Base-by-base conservation (phyloP, 2,888 invertebrate genomes). In the Sarcophaga caerulescens region DNA sequence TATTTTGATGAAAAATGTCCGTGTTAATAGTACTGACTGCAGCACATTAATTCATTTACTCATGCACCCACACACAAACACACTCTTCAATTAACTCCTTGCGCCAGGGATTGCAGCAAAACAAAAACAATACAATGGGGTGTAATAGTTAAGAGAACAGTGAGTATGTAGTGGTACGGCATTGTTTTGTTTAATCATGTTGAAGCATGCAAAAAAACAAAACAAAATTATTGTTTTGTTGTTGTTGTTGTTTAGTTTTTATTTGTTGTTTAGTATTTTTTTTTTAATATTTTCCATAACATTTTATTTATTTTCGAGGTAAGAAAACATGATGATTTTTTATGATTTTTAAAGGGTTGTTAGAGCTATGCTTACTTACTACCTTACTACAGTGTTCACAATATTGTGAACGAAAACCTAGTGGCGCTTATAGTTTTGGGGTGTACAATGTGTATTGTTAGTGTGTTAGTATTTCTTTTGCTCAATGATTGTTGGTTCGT, bases 261-360 rank as follows among this genome's bases (percentile, higher is more conserved):
- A 35, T 45, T 14, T 70, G 45, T 52, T n/a, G n/a, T n/a, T 52
- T 70, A 21, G 6, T 57, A n/a, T 68, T 14, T 81, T 77, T 21
- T 81, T 73, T 81, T 81, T 79, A 71, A 75, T 79, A 74, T 81
- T 85, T 76, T 79, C 82, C 75, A 82, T 82, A 82, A 79, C 75
- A 82, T 85, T 65, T 78, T 85, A 82, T 85, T 82, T 85, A 73
- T 82, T 82, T 85, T 80, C 68, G 73, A 77, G 76, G 80, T 73
- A 83, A 83, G 68, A 81, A 80, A 78, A 52, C 21, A 70, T 19
- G 19, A 47, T 75, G 12, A 17, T 52, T 52, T 12, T 14, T 52
- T 52, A 52, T 52, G 4, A 4, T 14, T 12, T 17, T 52, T 12
- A 17, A 14, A 52, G 17, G 52, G 52, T 10, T 52, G 52, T 52